Conservation (phyloP, 2,797 vertebrate genomes). For the Choloepus didactylus region DNA sequence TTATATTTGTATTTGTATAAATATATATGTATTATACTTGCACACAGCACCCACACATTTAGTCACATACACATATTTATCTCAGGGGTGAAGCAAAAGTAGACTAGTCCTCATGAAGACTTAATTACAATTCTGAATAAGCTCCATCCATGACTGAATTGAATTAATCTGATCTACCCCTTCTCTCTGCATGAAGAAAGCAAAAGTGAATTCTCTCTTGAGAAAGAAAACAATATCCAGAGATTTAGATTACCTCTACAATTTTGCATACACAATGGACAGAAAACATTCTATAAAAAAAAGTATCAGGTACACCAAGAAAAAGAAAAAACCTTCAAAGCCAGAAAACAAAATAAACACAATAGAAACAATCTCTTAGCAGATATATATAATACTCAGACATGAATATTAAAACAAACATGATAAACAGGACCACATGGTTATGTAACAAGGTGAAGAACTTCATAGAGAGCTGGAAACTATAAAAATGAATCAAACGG, state of each 20-base stretch:
- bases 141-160: background rate
- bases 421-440: background rate
- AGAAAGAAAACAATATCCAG: background rate
- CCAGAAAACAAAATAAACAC: background rate
- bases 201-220: background rate
- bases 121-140: background rate
- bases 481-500: background rate
- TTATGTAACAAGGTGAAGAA: background rate
- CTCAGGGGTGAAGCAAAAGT: background rate
- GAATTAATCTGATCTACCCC: background rate
- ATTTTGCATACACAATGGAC: background rate
- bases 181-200: background rate
- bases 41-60: background rate
- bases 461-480: background rate
- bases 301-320: background rate
- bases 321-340: slow-evolving; percentile 9
- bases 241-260: background rate
- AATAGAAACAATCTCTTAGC: background rate
- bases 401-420: background rate
- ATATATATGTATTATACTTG: background rate
- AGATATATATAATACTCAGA: background rate
- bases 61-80: background rate
- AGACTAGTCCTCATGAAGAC: background rate
- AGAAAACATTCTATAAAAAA: background rate
- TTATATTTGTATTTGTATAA: background rate